Evolutionary conservation across 2,113 vertebrate species (phyloP).

Genomic region (Cisticola juncidis): DNA sequence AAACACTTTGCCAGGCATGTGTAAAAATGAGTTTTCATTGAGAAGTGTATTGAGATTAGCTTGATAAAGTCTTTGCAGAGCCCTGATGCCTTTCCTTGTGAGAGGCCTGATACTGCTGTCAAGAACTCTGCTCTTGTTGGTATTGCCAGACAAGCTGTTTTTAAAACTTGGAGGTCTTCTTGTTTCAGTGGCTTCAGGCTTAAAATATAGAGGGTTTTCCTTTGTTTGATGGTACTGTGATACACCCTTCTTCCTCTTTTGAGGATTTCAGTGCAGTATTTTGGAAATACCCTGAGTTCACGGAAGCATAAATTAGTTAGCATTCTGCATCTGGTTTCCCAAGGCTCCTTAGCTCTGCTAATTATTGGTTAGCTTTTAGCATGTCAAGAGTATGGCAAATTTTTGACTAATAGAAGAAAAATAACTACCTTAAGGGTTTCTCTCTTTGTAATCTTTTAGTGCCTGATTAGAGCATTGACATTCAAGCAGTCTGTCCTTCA

Average conservation of each 20-base stretch:
- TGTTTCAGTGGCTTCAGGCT: background rate
- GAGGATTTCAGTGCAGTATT: background rate
- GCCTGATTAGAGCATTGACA: background rate
- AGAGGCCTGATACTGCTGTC: background rate
- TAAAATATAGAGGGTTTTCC: background rate
- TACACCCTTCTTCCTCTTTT: slow-evolving; percentile 42
- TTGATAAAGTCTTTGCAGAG: background rate
- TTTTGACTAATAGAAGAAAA: background rate
- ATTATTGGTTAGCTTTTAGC: slow-evolving; percentile 5
- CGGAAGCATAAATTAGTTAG: background rate
- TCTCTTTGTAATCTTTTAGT: slow-evolving; percentile 7
- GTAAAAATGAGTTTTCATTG: background rate
- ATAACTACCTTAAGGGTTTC: background rate
- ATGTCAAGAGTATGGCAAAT: background rate
- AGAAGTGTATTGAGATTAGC: background rate
- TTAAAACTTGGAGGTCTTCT: background rate
- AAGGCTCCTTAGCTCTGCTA: background rate
- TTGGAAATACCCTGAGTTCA: slow-evolving; percentile 38
- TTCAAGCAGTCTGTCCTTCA: background rate
- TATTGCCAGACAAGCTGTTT: background rate
- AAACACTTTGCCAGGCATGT: fast-evolving
- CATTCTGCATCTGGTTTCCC: background rate
- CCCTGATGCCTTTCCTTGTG: background rate
- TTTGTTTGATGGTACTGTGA: background rate
- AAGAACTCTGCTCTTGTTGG: background rate